Conservation (phyloP, 1,140 invertebrate genomes). For the Helicoverpa armigera region DNA sequence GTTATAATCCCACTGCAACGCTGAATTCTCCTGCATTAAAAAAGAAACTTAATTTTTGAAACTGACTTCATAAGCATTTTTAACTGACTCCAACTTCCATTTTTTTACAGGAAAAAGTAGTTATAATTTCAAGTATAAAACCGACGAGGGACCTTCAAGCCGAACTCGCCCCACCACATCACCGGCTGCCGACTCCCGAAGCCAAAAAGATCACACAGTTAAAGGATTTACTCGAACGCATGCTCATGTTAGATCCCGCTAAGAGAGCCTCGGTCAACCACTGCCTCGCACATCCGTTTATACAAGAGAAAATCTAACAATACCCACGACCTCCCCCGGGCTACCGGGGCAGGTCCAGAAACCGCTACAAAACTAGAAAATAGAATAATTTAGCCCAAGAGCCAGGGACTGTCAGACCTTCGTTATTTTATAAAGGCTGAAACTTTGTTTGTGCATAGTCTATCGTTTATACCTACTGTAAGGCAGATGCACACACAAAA, state of each 20-base stretch:
- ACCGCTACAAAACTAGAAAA: not conserved
- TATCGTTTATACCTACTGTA: no score
- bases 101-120: conserved; percentile 96
- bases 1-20: no score
- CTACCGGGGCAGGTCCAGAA: not conserved
- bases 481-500: no score
- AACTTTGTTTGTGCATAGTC: no score
- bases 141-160: conserved; percentile 93
- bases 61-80: no score
- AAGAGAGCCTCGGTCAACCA: conserved; percentile 98
- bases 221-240: conserved; percentile 97
- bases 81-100: conserved; percentile 46
- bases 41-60: no score
- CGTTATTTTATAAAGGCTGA: no score
- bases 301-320: conserved; percentile 85
- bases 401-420: no score
- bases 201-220: conserved; percentile 96
- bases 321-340: not conserved
- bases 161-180: conserved; percentile 95
- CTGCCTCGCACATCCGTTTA: conserved; percentile 98
- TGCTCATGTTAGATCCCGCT: conserved; percentile 96
- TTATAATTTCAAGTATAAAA: conserved; percentile 97
- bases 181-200: conserved; percentile 95
- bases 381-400: not conserved
- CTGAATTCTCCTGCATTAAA: no score